Evolutionary conservation across 2,888 invertebrate species (phyloP).

Genomic region (Acanthoscelides obtectus): DNA sequence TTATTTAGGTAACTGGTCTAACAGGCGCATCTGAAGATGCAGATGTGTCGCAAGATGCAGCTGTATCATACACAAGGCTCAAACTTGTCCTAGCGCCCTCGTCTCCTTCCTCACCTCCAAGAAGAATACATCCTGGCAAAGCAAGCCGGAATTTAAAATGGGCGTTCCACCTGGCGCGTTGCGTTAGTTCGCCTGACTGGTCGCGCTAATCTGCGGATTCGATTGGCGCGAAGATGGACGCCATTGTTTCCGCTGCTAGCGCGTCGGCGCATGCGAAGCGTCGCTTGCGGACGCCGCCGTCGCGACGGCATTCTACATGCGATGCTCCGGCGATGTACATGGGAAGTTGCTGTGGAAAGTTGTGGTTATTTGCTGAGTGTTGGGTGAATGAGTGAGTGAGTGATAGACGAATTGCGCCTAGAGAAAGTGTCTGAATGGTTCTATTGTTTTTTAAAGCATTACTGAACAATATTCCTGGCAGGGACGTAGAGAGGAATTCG

Average conservation of each 20-base stretch:
- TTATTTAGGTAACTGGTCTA: too few species aligned
- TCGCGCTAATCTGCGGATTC: slow-evolving; percentile 31
- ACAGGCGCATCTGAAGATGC: too few species aligned
- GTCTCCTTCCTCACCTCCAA: neutral
- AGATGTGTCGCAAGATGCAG: neutral
- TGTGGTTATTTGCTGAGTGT: neutral
- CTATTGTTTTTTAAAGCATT: too few species aligned
- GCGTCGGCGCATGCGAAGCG: slow-evolving; percentile 48
- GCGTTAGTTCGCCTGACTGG: slow-evolving; percentile 41
- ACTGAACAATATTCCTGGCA: too few species aligned
- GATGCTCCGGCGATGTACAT: slow-evolving; percentile 12
- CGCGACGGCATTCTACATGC: slow-evolving; percentile 39
- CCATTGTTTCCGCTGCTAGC: slow-evolving; percentile 48
- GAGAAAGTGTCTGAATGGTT: too few species aligned
- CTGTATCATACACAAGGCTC: neutral
- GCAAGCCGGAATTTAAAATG: slow-evolving; percentile 23
- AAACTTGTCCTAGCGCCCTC: neutral
- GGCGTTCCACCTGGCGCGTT: slow-evolving; percentile 38
- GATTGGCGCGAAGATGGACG: slow-evolving; percentile 43
- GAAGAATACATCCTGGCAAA: slow-evolving; percentile 6
- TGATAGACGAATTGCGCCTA: too few species aligned
- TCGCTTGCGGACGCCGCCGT: slow-evolving; percentile 57
- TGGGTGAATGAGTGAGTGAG: neutral
- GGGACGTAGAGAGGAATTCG: too few species aligned
- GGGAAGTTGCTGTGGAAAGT: neutral